Evolutionary conservation across 2,888 invertebrate genomes (phyloP).

Genomic region (Amblyjoppa proteus): DNA sequence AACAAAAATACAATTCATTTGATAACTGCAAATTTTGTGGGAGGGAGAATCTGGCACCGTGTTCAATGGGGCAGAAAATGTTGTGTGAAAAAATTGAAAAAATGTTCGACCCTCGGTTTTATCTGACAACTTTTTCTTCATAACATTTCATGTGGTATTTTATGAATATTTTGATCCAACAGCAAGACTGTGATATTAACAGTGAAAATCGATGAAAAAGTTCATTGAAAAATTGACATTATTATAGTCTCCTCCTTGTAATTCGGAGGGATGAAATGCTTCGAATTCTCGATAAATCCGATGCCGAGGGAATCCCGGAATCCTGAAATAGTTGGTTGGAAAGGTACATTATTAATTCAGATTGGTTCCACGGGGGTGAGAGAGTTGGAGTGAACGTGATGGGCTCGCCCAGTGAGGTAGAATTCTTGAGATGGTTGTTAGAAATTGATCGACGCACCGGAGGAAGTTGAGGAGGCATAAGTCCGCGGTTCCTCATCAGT

Average conservation of each 20-base stretch:
- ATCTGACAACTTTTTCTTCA: no score
- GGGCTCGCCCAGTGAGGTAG: not conserved
- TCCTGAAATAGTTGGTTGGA: conserved; percentile 41
- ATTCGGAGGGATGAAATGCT: conserved; percentile 14
- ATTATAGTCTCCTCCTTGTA: not conserved
- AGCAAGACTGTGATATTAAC: no score
- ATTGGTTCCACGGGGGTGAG: conserved; percentile 1
- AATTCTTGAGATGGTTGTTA: conserved; percentile 19
- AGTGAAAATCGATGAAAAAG: no score
- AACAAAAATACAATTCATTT: no score
- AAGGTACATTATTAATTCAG: conserved; percentile 48
- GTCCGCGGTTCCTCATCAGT: not conserved
- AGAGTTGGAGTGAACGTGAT: not conserved
- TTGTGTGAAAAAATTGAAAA: no score
- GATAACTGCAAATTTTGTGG: no score
- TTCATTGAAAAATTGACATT: not conserved
- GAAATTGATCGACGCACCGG: conserved; percentile 13
- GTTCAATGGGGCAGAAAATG: no score
- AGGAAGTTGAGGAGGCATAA: not conserved
- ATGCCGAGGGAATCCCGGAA: not conserved
- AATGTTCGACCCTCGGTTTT: no score
- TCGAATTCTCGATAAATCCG: conserved; percentile 43
- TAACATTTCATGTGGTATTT: no score
- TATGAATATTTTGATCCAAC: no score
- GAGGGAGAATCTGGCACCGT: no score